These are phyloP conservation scores for Onychomys torridus DNA, from an alignment of 2,797 vertebrate genomes.

Conservation along the genomic window DNA sequence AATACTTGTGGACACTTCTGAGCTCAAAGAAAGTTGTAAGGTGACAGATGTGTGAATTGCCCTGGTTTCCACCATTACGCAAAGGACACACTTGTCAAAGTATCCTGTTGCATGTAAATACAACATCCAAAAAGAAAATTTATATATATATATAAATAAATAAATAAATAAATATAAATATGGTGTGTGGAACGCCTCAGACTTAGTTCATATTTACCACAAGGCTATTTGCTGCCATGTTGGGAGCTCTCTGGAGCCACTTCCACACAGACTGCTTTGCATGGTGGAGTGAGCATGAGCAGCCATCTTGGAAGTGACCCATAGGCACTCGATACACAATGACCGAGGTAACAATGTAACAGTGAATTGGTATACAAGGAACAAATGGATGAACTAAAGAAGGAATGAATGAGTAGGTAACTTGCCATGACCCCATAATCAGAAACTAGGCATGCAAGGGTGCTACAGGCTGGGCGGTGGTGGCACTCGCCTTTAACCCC, in stretches of 20 bases:
- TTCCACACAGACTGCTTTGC: not conserved
- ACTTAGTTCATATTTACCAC: not conserved
- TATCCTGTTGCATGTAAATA: not conserved
- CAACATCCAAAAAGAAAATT: not conserved
- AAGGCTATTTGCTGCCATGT: fast-evolving
- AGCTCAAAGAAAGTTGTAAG: not conserved
- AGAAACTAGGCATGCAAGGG: not conserved
- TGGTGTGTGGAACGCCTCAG: not conserved
- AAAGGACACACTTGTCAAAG: not conserved
- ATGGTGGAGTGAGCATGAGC: not conserved
- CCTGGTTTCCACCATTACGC: not conserved
- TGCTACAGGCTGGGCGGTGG: not conserved
- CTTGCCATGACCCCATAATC: not conserved
- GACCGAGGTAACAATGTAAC: not conserved
- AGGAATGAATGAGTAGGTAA: not conserved
- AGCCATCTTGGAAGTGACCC: not conserved
- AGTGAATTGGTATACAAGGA: not conserved
- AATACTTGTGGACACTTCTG: not conserved
- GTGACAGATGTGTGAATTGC: too few relatives aligned
- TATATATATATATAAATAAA: not conserved
- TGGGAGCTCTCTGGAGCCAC: not conserved
- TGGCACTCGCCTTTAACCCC: too few relatives aligned
- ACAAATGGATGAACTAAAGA: not conserved
- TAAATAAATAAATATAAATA: fast-evolving
- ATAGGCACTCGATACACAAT: not conserved